Conservation (phyloP, 1,140 invertebrate species). For the Tachypleus tridentatus region DNA sequence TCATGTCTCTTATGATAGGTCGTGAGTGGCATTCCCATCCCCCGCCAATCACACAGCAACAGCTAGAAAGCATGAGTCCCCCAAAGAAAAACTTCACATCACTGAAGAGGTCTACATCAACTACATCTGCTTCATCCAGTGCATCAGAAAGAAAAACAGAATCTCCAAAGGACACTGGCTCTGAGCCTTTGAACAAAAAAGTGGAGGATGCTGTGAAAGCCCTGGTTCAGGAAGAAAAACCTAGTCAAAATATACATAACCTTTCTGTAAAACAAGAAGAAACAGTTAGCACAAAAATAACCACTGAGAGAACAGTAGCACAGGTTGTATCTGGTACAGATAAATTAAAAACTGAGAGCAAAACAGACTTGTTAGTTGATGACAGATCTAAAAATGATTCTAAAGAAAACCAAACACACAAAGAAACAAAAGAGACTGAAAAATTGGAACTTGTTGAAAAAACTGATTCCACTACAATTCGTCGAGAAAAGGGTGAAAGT, state of each 20-base stretch:
- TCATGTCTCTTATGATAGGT: constrained; percentile 5
- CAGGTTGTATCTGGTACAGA: too few species aligned
- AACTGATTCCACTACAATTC: too few species aligned
- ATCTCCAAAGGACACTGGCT: constrained; percentile 27
- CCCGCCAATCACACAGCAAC: constrained; percentile 34
- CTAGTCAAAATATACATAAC: too few species aligned
- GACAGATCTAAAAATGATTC: constrained; percentile 10
- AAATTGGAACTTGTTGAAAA: not conserved
- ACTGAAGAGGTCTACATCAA: constrained; percentile 32
- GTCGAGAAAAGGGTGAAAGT: constrained; percentile 4
- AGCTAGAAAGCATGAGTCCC: constrained; percentile 30
- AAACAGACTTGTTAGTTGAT: too few species aligned
- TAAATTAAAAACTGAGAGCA: too few species aligned
- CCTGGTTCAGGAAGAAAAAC: too few species aligned
- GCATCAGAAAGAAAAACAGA: constrained; percentile 31
- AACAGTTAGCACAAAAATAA: too few species aligned
- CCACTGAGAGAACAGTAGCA: too few species aligned
- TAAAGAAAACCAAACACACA: constrained; percentile 21
- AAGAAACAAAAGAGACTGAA: constrained; percentile 12
- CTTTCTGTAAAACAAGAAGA: too few species aligned
- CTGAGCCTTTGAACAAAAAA: not conserved
- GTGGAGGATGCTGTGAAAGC: not conserved
- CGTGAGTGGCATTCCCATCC: constrained; percentile 14
- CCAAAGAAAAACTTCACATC: constrained; percentile 33
- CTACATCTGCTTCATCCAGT: constrained; percentile 24